Evolutionary conservation across 2,888 invertebrate species (phyloP).

Genomic region (Megaustenia siamemsis): DNA sequence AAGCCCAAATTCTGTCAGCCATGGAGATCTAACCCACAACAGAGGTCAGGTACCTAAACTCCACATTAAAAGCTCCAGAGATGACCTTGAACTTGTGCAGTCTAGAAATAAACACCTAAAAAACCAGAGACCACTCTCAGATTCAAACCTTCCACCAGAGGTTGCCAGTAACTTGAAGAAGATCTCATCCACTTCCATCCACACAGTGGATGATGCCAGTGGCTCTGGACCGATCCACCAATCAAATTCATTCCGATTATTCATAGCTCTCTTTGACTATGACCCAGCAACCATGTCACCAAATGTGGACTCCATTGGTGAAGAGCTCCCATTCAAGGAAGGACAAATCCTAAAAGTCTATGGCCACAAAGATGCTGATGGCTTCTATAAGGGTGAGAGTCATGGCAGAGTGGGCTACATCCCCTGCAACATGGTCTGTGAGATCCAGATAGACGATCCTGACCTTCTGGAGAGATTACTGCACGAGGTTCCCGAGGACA

Average conservation of each 20-base stretch:
- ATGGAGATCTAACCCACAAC: constrained; percentile 37
- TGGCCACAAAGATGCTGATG: constrained; percentile 98
- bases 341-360: constrained; percentile 98
- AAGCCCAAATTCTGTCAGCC: constrained; percentile 50
- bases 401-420: constrained; percentile 92
- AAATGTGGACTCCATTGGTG: constrained; percentile 97
- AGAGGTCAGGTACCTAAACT: neutral
- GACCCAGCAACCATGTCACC: constrained; percentile 99
- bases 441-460: constrained; percentile 83
- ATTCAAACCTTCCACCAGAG: neutral
- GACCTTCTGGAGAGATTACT: constrained; percentile 76
- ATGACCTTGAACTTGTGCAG: neutral
- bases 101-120: neutral
- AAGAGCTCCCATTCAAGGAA: constrained; percentile 98
- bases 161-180: constrained; percentile 2
- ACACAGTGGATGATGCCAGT: constrained; percentile 73
- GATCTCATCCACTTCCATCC: constrained; percentile 31
- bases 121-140: neutral
- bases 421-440: constrained; percentile 99
- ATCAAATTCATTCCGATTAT: constrained; percentile 80
- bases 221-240: constrained; percentile 72
- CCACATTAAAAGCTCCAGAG: neutral
- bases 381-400: constrained; percentile 98
- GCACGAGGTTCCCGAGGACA: constrained; percentile 63
- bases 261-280: constrained; percentile 98